Evolutionary conservation across 2,113 vertebrate genomes (phyloP), one percentile per base, ranked within the genome.

Genomic region (Herpetotheres cachinnans): DNA sequence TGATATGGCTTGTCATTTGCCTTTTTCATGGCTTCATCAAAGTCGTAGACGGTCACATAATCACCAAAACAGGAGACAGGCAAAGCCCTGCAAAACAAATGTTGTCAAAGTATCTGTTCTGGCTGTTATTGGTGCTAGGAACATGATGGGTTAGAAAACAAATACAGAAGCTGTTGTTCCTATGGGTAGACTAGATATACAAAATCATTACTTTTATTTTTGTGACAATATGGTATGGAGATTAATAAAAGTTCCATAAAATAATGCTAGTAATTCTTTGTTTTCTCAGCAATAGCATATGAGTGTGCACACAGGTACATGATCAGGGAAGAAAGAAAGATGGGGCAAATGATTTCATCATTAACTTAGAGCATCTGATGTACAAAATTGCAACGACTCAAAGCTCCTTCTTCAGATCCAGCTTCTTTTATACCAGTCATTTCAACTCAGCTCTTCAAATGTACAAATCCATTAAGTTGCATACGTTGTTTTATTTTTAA

Each of bases 291-390:
- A 77, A 72, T 58, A 54, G n/a, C 85, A 92, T 89, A 79, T 72
- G 80, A 74, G 69, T 71, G 50, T 82, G 21, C 25, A 6, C 13
- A 22, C 67, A 40, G 1, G 10, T 40, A 69, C 69, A 38, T 47
- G 36, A 76, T 80, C 74, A 49, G 58, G 17, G 62, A 83, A 97
- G 81, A 88, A 55, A 61, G 47, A 81, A 69, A 42, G 40, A 15
- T 36, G 17, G 30, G 44, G 62, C 24, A 58, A 40, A 58, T 19
- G 24, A 80, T 96, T 78, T 92, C 11, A 89, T 66, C 91, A 66
- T 96, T 95, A 96, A 95, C 52, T 96, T 96, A 97, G 96, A 96
- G 86, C 77, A 86, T 84, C 88, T 95, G 90, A 96, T 93, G 97
- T 97, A 97, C 94, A 62, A 82, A 96, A 97, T 87, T 96, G 69